phyloP scores from a whole-genome alignment of 2,797 vertebrate species.

The Takifugu rubripes region DNA sequence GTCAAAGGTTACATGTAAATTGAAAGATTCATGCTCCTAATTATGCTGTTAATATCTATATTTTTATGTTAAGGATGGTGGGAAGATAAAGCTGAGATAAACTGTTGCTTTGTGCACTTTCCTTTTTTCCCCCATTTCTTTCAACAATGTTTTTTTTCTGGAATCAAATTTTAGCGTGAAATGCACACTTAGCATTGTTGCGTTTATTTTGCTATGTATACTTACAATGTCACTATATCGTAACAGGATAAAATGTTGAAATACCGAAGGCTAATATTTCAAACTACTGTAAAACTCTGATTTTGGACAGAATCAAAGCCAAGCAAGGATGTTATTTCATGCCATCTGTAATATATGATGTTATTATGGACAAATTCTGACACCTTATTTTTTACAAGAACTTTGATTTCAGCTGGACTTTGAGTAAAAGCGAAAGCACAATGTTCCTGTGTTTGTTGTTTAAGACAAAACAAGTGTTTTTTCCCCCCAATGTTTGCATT shows the following conservation, averaged over 20 bases:
- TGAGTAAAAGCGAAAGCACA: constrained; percentile 51
- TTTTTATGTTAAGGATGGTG: constrained; percentile 31
- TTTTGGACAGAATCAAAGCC: constrained; percentile 28
- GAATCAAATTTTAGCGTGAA: constrained; percentile 29
- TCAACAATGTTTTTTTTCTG: constrained; percentile 13
- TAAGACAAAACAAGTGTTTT: neutral
- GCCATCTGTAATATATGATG: constrained; percentile 18
- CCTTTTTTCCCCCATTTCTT: constrained; percentile 28
- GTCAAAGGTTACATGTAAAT: constrained; percentile 31
- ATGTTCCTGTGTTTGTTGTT: constrained; percentile 19
- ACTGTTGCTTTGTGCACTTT: constrained; percentile 40
- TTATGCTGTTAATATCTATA: constrained; percentile 26
- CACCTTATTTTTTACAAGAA: constrained; percentile 30
- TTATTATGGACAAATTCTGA: constrained; percentile 26
- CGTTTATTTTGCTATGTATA: constrained; percentile 21
- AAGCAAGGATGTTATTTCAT: constrained; percentile 21
- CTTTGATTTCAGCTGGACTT: constrained; percentile 27
- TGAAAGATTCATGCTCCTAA: constrained; percentile 24
- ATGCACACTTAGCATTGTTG: constrained; percentile 44
- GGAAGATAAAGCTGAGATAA: constrained; percentile 60
- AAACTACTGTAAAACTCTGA: constrained; percentile 9
- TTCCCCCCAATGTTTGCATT: neutral
- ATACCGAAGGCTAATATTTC: constrained; percentile 4
- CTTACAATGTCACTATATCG: constrained; percentile 1
- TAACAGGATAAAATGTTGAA: neutral